Evolutionary conservation across 2,888 invertebrate genomes (phyloP), one percentile per base, ranked within the genome.

Genomic region (Sarcophaga caerulescens): DNA sequence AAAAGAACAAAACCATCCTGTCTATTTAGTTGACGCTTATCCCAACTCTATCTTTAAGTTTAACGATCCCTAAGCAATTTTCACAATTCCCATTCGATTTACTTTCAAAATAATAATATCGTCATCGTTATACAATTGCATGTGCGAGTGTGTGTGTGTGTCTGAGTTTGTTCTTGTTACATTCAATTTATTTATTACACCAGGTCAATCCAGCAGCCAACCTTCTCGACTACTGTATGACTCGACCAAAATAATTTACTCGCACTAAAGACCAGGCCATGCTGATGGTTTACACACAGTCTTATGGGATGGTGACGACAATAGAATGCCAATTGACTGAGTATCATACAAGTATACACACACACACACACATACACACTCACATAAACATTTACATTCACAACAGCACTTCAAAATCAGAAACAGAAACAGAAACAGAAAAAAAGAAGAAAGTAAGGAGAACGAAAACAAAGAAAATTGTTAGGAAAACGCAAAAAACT

Each of bases 291-390:
- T 68, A 19, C 21, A n/a, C 45, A 65, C 25, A 57, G 62, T 63
- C 57, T 85, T 81, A 63, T 57, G 73, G 35, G 47, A 81, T 74
- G 65, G 74, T 73, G 45, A 77, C 77, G 47, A 78, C 85, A 81
- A 85, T 76, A 70, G 85, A 74, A 81, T 81, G 78, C 78, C 81
- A 85, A 85, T 81, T 81, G 81, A 81, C 70, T 78, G 60, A 57
- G 14, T 45, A 59, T 57, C 47, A 62, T 59, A 17, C 23, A 65
- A 19, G 21, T 6, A 6, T 62, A 21, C 45, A 62, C 12, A 47
- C 63, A 75, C 52, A 77, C 21, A 60, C 59, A 65, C 66, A 59
- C n/a, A 52, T 57, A 60, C n/a, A 62, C 35, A 44, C 35, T 47
- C 21, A 68, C 69, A 19, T 8, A 59, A 17, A 8, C 63, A 6